Evolutionary conservation across 1,140 invertebrate genomes (phyloP).

Genomic region (Anastatus disparis): DNA sequence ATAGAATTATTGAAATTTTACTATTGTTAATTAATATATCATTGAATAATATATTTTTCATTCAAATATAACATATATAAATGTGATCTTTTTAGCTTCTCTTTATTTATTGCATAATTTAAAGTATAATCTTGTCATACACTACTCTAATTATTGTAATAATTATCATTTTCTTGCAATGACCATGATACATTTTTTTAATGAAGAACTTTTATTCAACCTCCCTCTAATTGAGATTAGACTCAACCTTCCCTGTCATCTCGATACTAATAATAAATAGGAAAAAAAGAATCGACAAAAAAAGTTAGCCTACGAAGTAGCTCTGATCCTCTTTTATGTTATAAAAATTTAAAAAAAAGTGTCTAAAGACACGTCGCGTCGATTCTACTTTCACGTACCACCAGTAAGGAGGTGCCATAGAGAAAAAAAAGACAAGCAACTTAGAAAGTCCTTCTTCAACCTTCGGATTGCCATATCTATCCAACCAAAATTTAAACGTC

Average conservation of each 20-base stretch:
- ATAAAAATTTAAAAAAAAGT: neutral
- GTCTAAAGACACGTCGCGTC: neutral
- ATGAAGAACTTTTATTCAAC: too few species aligned
- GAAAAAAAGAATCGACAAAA: neutral
- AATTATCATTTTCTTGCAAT: too few species aligned
- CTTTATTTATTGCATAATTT: too few species aligned
- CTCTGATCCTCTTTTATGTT: neutral
- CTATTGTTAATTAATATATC: too few species aligned
- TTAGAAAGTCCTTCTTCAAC: neutral
- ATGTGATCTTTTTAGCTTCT: too few species aligned
- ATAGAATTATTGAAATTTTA: too few species aligned
- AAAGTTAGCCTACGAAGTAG: neutral
- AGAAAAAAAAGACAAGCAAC: neutral
- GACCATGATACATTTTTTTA: too few species aligned
- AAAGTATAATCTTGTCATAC: too few species aligned
- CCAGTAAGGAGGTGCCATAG: neutral
- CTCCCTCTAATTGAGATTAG: too few species aligned
- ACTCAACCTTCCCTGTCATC: neutral
- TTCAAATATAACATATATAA: too few species aligned
- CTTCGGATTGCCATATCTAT: neutral
- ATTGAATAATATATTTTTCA: too few species aligned
- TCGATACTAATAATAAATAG: conserved; percentile 3
- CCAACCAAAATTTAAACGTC: neutral
- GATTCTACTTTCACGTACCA: neutral
- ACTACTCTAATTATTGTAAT: too few species aligned